Percentiles rank a stretch among this genome's conserved stretches.
These are phyloP conservation scores for Psilopsiagon aurifrons DNA, from an alignment of 2,113 vertebrate genomes.

Conservation along the genomic window DNA sequence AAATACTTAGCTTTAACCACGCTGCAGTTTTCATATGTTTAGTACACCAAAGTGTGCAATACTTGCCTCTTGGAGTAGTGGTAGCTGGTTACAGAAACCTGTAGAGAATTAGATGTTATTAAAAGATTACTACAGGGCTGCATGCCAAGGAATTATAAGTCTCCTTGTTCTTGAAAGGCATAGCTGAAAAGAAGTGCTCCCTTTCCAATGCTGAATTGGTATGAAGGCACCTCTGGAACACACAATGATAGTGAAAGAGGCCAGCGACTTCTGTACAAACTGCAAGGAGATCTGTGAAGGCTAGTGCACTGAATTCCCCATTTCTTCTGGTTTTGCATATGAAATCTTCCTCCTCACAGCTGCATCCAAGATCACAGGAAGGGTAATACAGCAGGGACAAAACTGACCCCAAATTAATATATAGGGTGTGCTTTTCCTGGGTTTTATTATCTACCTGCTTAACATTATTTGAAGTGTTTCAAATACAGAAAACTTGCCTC, in stretches of 20 bases:
- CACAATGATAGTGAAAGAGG: background rate
- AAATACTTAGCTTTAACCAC: background rate
- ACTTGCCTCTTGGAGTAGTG: background rate
- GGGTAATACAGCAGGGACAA: background rate
- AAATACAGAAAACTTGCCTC: background rate
- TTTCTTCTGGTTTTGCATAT: background rate
- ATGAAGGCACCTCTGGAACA: rapidly evolving
- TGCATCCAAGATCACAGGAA: background rate
- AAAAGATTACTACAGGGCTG: background rate
- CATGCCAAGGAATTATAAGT: background rate
- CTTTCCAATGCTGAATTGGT: background rate
- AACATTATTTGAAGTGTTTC: background rate
- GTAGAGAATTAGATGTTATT: background rate
- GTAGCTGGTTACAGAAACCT: background rate
- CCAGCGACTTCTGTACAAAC: background rate
- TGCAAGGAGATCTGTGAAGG: background rate
- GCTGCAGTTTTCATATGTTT: background rate
- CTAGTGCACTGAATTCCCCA: background rate
- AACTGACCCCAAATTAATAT: background rate
- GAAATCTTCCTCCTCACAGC: background rate
- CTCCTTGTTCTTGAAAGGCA: background rate
- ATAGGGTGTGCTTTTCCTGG: background rate
- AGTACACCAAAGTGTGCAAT: background rate
- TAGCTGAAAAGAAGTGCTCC: background rate
- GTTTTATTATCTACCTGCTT: background rate